Base-by-base conservation (phyloP, 2,797 vertebrate species). In the Girardinus metallicus region DNA sequence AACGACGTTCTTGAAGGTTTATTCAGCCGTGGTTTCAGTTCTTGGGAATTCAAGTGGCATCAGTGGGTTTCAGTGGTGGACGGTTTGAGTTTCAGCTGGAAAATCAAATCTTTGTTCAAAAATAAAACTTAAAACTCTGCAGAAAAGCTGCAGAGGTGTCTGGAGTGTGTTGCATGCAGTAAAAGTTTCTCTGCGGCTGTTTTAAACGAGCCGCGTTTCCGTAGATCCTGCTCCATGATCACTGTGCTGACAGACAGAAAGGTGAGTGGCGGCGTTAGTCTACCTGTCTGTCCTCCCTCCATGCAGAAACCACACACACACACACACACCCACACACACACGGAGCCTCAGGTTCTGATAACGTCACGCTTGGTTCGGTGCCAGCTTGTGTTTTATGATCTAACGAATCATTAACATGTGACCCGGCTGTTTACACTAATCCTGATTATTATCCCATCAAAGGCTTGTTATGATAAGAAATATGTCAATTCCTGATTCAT, bases 21-120 rank as follows among this genome's bases (percentile, higher is more conserved):
- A 53, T 83, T 81, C 82, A 86, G 68, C 62, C 77, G 23, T 31
- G 72, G 66, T 39, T 79, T 41, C 78, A 79, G 6, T 31, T 81
- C 44, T 2, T 31, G 74, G 76, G 83, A 75, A 9, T 31, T 81
- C 44, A 2, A 34, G 73, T 76, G 83, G 78, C 83, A 83, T 76
- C 83, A 2, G 0, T 51, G 26, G 26, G 31, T 70, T 41, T 9
- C 57, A 0, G 75, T 53, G 31, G 4, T 51, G 71, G 34, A 71
- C 8, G 0, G 36, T 41, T 39, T 43, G 64, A 26, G 21, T 43
- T 68, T 39, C 23, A 39, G 36, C 49, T 53, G 49, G 21, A 66
- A 41, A 68, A 68, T 68, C 23, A 47, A 10, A 47, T 31, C 13
- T 26, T 13, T 44, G 39, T 31, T 44, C 16, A 34, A 5, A 31